Evolutionary conservation across 2,797 vertebrate genomes (phyloP), one percentile per base, ranked within the genome.

Genomic region (Caiman crocodilus): DNA sequence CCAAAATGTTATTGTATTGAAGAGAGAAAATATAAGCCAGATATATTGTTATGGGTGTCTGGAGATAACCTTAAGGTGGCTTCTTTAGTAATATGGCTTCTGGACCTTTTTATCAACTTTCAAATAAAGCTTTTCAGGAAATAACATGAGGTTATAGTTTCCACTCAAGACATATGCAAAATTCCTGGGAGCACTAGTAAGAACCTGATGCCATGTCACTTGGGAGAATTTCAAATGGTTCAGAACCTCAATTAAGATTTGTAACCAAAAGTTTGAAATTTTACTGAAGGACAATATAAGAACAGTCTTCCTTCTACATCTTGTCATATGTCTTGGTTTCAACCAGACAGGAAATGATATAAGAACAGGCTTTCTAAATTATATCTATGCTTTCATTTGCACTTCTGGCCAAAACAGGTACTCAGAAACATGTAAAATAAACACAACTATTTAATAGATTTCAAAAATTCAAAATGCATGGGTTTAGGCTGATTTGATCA

Each of bases 401-500:
- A 87, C 76, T 35, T 89, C 79, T 76, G 56, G 82, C 58, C 56
- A 76, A 90, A 85, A 65, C 17, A 11, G 5, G 8, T 14, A 69
- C 63, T 30, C 9, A 84, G 4, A 87, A 14, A 15, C 55, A 94
- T 7, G 6, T 65, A 73, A 95, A 88, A 95, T 35, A 86, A 93
- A 84, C 6, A 65, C 5, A 50, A 85, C n/a, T 65, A 23, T 92
- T 69, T 63, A 94, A 42, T 21, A 90, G 81, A 81, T 83, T 84
- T 78, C 64, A 87, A 59, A 57, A 87, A 13, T 50, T 69, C 3
- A 58, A 85, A 79, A 85, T 61, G 60, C 2, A 58, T 63, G 12
- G 57, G 42, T 92, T 94, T 90, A 61, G 69, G 92, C 79, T 93
- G 84, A 69, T 87, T n/a, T 50, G 61, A 84, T 26, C 20, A 85